Evolutionary conservation across 2,113 vertebrate species (phyloP), one percentile per base, ranked within the genome.

Genomic region (Calyptommatus sinebrachiatus): DNA sequence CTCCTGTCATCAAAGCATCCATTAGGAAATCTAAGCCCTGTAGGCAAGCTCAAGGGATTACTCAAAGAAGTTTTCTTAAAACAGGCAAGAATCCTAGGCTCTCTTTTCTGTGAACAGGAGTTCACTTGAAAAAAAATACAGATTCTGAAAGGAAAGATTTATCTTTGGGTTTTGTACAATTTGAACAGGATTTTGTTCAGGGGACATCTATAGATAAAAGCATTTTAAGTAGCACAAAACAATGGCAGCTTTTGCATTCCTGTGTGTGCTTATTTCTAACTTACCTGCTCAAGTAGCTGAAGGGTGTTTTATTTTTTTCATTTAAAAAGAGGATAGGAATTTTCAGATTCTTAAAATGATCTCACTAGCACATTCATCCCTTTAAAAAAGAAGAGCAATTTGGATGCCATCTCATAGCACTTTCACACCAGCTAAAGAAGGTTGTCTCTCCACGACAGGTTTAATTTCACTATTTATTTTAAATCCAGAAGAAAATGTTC

Each of bases 1-100:
- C 95, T 95, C 91, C 92, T 94, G 94, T 95, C 94, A 95, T 95
- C 94, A 95, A 95, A 95, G 93, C 91, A 93, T 93, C 94, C 94
- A 95, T 96, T 95, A 95, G 93, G 94, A 93, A 92, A 92, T 90
- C 84, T 89, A 92, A 95, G 92, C 92, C 91, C 91, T 80, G 89
- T 90, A 91, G 93, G 92, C 89, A 92, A 90, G 92, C 94, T 95
- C 94, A 94, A 92, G 93, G 94, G 95, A 95, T 95, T 95, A 95
- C 92, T 94, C 89, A 80, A 88, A 93, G 92, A 93, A 90, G 86
- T 92, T 92, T 93, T 91, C 90, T 90, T 90, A 89, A 92, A 92
- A 91, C 80, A 79, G 89, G 85, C 87, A 92, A 89, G 92, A 94
- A 93, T 94, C 91, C 45, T 63, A 80, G 81, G 85, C 84, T 88